Percentiles rank a stretch among this genome's conserved stretches.
These are phyloP conservation scores for Manis pentadactyla DNA, from an alignment of 2,797 vertebrate genomes.

Conservation along the genomic window DNA sequence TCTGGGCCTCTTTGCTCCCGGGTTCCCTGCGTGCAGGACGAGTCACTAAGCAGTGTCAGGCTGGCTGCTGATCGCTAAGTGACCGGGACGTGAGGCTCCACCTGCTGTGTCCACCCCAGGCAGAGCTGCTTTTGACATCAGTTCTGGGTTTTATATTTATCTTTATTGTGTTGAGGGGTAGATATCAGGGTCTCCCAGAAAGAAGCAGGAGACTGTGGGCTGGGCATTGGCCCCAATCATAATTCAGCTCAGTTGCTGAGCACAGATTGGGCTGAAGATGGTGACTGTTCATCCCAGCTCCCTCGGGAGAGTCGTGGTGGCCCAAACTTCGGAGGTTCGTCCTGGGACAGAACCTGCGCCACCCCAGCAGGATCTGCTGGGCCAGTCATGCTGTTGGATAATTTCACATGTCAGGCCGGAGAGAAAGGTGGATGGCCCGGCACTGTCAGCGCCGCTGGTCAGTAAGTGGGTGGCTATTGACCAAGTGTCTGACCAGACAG, in stretches of 20 bases:
- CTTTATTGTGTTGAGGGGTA: background rate
- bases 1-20: background rate
- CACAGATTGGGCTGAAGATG: background rate
- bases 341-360: background rate
- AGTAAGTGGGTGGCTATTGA: conserved; percentile 90
- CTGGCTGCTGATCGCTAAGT: background rate
- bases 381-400: background rate
- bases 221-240: background rate
- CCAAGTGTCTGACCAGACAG: conserved; percentile 91
- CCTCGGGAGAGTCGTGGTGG: background rate
- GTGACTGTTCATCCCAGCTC: background rate
- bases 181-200: background rate
- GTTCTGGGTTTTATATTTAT: background rate
- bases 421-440: conserved; percentile 21
- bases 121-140: background rate
- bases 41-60: background rate
- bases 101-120: background rate
- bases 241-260: background rate
- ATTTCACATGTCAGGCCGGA: background rate
- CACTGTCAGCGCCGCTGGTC: conserved; percentile 79
- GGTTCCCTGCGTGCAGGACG: background rate
- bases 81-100: background rate
- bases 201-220: background rate
- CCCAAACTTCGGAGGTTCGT: background rate
- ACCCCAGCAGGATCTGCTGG: background rate